Evolutionary conservation across 1,140 invertebrate genomes (phyloP).

Genomic region (Adelges cooleyi): DNA sequence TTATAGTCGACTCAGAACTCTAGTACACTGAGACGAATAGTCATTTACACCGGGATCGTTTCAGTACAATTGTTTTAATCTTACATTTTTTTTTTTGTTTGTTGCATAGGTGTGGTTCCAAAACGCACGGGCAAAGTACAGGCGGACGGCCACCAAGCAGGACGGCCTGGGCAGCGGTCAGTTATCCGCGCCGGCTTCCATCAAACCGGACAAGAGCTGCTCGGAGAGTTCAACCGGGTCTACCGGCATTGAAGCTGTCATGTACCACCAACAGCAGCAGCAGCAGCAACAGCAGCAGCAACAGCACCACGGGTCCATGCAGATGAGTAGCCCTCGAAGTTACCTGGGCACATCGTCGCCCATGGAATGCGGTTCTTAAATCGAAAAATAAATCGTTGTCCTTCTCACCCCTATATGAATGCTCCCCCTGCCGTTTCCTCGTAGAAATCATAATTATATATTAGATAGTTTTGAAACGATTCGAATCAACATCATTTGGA

Average conservation of each 20-base stretch:
- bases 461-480: no score
- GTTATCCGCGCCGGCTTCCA: constrained; percentile 50
- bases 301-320: constrained; percentile 6
- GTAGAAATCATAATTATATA: no score
- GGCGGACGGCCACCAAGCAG: constrained; percentile 80
- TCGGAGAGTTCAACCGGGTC: constrained; percentile 23
- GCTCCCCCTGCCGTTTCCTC: no score
- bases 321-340: constrained; percentile 20
- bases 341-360: constrained; percentile 13
- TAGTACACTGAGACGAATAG: no score
- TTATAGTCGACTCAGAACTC: no score
- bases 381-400: no score
- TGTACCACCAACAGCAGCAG: constrained; percentile 22
- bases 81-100: no score
- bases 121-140: constrained; percentile 94
- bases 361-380: constrained; percentile 12
- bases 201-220: constrained; percentile 54
- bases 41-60: no score
- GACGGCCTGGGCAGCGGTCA: constrained; percentile 45
- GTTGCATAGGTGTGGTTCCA: constrained; percentile 96
- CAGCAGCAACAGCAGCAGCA: constrained; percentile 18
- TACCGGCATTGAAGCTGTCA: constrained; percentile 18
- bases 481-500: no score
- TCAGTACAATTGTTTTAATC: no score
- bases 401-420: no score